phyloP scores from a whole-genome alignment of 2,797 vertebrate genomes.

The Pampus argenteus region DNA sequence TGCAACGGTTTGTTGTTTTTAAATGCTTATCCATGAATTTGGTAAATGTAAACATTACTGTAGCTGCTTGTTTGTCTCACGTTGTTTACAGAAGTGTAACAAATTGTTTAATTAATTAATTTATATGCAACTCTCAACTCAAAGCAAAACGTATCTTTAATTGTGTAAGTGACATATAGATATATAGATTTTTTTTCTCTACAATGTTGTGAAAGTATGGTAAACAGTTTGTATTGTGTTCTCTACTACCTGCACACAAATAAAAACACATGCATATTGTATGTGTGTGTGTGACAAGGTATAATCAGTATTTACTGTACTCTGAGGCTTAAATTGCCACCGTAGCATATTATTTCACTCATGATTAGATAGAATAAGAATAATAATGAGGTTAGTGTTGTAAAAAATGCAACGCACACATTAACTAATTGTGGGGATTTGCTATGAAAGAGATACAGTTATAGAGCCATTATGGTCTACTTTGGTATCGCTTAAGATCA shows the following conservation, averaged over 20 bases:
- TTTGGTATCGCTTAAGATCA: slow-evolving; percentile 10
- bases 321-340: too few species aligned
- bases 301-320: not conserved
- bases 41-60: not conserved
- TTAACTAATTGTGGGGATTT: slow-evolving; percentile 33
- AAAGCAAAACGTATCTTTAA: not conserved
- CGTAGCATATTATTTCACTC: not conserved
- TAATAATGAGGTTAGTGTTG: slow-evolving; percentile 10
- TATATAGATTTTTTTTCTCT: not conserved
- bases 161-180: not conserved
- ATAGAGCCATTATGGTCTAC: slow-evolving; percentile 17
- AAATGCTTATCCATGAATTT: slow-evolving; percentile 1
- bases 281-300: too few species aligned
- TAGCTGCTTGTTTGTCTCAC: not conserved
- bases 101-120: not conserved
- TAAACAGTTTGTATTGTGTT: not conserved
- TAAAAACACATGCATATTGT: too few species aligned
- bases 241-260: not conserved
- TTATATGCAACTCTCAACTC: not conserved
- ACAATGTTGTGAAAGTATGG: not conserved
- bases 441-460: slow-evolving; percentile 6
- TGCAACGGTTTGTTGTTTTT: slow-evolving; percentile 5
- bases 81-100: not conserved
- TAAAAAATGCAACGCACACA: slow-evolving; percentile 12
- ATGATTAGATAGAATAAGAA: slow-evolving; percentile 21